Evolutionary conservation across 2,888 invertebrate genomes (phyloP).

Genomic region (Agonopterix alstromeriana): DNA sequence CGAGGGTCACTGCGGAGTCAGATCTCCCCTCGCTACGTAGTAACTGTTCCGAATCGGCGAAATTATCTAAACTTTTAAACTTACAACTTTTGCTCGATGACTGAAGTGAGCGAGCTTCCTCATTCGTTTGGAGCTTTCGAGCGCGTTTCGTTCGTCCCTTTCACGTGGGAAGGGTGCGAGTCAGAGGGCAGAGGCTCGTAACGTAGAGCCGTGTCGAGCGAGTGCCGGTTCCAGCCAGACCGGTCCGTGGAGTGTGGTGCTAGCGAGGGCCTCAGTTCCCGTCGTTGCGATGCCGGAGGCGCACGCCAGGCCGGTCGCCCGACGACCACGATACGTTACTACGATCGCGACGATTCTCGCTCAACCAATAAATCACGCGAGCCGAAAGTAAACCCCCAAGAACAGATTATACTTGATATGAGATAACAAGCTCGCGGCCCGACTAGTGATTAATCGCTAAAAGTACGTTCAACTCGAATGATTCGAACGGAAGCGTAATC

Average conservation of each 20-base stretch:
- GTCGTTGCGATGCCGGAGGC: slow-evolving; percentile 58
- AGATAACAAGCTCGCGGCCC: slow-evolving; percentile 55
- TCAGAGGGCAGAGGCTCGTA: slow-evolving; percentile 27
- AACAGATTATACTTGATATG: slow-evolving; percentile 63
- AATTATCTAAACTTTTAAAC: slow-evolving; percentile 74
- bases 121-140: slow-evolving; percentile 42
- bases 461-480: slow-evolving; percentile 46
- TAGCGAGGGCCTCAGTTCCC: slow-evolving; percentile 21
- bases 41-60: slow-evolving; percentile 51
- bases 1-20: slow-evolving; percentile 64
- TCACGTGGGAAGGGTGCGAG: slow-evolving; percentile 32
- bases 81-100: slow-evolving; percentile 67
- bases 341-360: slow-evolving; percentile 56
- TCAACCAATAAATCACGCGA: slow-evolving; percentile 64
- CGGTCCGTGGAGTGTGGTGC: slow-evolving; percentile 12
- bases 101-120: slow-evolving; percentile 48
- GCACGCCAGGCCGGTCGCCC: slow-evolving; percentile 48
- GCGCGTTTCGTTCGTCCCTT: slow-evolving; percentile 43
- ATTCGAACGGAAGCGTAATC: slow-evolving; percentile 50
- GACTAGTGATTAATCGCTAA: slow-evolving; percentile 56
- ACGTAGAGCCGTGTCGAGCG: slow-evolving; percentile 28
- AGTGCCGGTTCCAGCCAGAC: slow-evolving; percentile 42
- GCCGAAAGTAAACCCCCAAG: slow-evolving; percentile 54
- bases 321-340: slow-evolving; percentile 37
- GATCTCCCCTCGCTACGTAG: slow-evolving; percentile 56